Evolutionary conservation across 2,113 vertebrate genomes (phyloP).

Genomic region (Xenopus tropicalis): DNA sequence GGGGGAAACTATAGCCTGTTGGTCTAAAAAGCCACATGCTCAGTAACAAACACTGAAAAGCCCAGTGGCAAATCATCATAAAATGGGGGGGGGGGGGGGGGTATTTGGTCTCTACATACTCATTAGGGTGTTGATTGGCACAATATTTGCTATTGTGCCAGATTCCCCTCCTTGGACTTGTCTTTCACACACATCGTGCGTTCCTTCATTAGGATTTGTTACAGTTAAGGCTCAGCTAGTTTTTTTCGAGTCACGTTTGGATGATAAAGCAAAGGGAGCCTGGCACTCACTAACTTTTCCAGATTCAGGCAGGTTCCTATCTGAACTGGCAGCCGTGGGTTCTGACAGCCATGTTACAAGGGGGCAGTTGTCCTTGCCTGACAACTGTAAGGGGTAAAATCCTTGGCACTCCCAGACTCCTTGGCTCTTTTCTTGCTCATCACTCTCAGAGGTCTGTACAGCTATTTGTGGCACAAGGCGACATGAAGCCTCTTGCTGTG

Average conservation of each 20-base stretch:
- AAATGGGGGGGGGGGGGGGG: no score
- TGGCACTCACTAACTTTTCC: not conserved
- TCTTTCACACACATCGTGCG: no score
- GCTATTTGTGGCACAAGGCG: conserved; percentile 81
- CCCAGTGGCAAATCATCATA: no score
- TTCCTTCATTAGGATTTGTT: no score
- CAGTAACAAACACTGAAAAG: not conserved
- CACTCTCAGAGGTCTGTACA: conserved; percentile 80
- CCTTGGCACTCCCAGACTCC: conserved; percentile 61
- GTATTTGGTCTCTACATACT: not conserved
- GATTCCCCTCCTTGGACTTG: not conserved
- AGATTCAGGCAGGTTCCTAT: not conserved
- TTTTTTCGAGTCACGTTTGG: not conserved
- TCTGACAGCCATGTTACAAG: conserved; percentile 19
- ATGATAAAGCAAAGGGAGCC: not conserved
- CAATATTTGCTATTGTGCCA: not conserved
- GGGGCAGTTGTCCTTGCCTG: conserved; percentile 28
- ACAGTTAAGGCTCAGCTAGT: not conserved
- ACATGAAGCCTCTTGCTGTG: conserved; percentile 52
- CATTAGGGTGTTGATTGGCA: not conserved
- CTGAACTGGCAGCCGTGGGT: conserved; percentile 4
- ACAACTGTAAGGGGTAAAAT: conserved; percentile 59
- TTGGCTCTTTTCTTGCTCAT: conserved; percentile 55
- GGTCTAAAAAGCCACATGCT: not conserved
- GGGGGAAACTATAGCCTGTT: not conserved